phyloP scores from a whole-genome alignment of 2,888 invertebrate genomes.

The Sarcophaga variegata region DNA sequence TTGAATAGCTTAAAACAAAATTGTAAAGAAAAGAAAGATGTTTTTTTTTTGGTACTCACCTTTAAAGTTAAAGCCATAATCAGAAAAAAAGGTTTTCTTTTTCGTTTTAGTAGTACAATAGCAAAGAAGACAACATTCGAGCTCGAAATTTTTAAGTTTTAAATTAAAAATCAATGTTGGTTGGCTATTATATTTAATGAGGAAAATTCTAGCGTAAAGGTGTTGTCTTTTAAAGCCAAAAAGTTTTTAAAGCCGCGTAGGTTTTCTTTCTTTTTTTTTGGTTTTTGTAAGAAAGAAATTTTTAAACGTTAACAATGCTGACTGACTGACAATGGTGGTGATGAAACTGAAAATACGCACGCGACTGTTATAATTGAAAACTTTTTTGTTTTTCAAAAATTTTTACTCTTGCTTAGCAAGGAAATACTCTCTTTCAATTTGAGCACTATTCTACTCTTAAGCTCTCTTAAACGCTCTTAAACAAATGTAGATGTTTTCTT shows the following conservation, averaged over 20 bases:
- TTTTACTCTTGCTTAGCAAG: not conserved
- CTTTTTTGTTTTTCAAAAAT: conserved; percentile 9
- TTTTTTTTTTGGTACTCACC: conserved; percentile 31
- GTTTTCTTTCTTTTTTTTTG: not conserved
- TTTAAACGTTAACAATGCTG: conserved; percentile 44
- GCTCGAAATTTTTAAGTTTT: too few relatives aligned
- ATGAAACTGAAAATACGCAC: conserved; percentile 63
- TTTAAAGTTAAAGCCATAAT: conserved; percentile 53
- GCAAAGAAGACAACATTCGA: too few relatives aligned
- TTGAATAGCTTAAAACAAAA: not conserved
- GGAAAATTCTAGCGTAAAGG: conserved; percentile 23
- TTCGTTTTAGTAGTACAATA: too few relatives aligned
- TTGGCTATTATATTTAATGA: not conserved
- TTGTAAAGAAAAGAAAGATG: not conserved
- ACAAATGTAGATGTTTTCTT: not conserved
- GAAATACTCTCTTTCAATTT: conserved; percentile 37
- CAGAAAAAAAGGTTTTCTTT: too few relatives aligned
- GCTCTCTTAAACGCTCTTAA: conserved; percentile 21
- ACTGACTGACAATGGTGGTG: conserved; percentile 35
- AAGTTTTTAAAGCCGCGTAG: conserved; percentile 42
- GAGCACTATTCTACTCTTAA: not conserved
- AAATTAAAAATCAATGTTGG: not conserved
- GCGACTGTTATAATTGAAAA: conserved; percentile 56
- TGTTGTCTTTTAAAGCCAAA: conserved; percentile 62
- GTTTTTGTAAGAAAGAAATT: conserved; percentile 1